These are phyloP conservation scores for Drosophila neutralis DNA, from an alignment of 2,888 invertebrate genomes.

Conservation along the genomic window DNA sequence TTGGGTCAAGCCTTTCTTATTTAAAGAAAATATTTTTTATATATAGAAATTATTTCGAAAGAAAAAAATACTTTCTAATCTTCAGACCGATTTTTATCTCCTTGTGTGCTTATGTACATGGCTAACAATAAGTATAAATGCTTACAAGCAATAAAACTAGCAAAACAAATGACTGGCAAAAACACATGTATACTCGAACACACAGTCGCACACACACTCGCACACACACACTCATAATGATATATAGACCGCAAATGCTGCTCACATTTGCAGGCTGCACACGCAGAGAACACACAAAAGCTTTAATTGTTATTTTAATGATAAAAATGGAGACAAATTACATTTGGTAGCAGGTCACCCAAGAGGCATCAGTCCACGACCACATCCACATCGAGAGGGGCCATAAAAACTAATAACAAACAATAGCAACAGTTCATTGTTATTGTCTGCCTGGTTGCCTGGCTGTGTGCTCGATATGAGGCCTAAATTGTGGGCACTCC, in stretches of 20 bases:
- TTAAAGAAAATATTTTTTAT: background rate
- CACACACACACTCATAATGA: slow-evolving; percentile 44
- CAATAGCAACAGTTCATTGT: slow-evolving; percentile 77
- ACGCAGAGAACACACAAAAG: slow-evolving; percentile 53
- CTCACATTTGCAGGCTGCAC: slow-evolving; percentile 64
- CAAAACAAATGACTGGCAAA: slow-evolving; percentile 46
- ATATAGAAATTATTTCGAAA: background rate
- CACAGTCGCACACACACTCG: background rate
- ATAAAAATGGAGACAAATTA: slow-evolving; percentile 79
- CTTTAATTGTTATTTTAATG: slow-evolving; percentile 80
- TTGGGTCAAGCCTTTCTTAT: background rate
- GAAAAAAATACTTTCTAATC: background rate
- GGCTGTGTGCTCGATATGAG: slow-evolving; percentile 23
- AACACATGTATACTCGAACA: slow-evolving; percentile 15
- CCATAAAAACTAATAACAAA: slow-evolving; percentile 72
- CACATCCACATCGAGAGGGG: slow-evolving; percentile 24
- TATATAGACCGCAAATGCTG: slow-evolving; percentile 71
- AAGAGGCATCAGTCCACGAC: slow-evolving; percentile 28
- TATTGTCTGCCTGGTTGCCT: slow-evolving; percentile 43
- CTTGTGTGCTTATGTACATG: slow-evolving; percentile 28
- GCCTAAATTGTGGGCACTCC: slow-evolving; percentile 47
- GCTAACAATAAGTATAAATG: slow-evolving; percentile 70
- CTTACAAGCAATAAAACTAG: slow-evolving; percentile 77
- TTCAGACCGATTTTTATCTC: background rate
- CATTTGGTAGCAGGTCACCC: slow-evolving; percentile 50